Conservation (phyloP, 2,888 invertebrate species). For the Leucoptera coffeella region DNA sequence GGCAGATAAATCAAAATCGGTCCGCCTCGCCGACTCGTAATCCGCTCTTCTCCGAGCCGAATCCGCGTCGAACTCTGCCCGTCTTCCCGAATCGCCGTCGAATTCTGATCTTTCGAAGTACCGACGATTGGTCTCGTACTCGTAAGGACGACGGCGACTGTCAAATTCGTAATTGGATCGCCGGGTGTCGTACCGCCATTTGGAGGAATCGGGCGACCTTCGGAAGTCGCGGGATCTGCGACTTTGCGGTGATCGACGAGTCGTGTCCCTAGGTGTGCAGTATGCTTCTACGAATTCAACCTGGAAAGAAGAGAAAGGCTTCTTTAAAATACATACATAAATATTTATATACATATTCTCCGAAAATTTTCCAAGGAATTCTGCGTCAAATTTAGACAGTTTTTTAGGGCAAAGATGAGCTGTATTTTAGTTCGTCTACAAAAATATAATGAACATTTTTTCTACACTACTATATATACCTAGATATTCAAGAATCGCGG, state of each 20-base stretch:
- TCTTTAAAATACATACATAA: no score
- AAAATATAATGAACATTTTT: no score
- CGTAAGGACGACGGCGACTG: conserved; percentile 32
- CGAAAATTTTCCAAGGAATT: no score
- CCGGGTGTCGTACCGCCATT: conserved; percentile 42
- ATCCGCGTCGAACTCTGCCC: conserved; percentile 33
- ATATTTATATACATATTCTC: background rate
- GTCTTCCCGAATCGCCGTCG: conserved; percentile 34
- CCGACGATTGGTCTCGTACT: conserved; percentile 21
- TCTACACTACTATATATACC: no score
- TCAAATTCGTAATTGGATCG: conserved; percentile 38
- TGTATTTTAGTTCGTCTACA: no score
- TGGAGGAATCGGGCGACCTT: conserved; percentile 34
- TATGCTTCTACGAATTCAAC: conserved; percentile 69
- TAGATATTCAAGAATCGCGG: no score
- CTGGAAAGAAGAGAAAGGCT: conserved; percentile 33
- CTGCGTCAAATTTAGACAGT: background rate
- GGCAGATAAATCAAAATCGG: conserved; percentile 39
- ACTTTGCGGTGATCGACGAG: conserved; percentile 35
- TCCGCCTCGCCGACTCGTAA: conserved; percentile 42
- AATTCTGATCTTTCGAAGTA: conserved; percentile 22
- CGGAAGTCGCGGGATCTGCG: conserved; percentile 36
- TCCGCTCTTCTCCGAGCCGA: conserved; percentile 37
- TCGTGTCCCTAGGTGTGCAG: conserved; percentile 66
- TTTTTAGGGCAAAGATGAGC: background rate